Base-by-base conservation (phyloP, 2,888 invertebrate genomes). In the Mylabris sibirica region DNA sequence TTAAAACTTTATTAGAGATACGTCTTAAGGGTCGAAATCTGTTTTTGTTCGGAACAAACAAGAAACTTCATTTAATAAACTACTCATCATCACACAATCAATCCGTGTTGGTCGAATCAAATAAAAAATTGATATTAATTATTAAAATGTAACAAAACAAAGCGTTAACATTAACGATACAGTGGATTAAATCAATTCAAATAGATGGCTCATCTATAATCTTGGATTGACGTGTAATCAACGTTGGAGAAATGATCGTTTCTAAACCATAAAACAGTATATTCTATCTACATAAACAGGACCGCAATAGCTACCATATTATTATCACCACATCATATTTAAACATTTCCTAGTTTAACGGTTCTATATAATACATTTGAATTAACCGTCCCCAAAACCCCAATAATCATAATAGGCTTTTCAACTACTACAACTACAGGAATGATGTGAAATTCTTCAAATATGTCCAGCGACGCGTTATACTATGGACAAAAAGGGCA, bases 1-100 rank as follows among this genome's bases (percentile, higher is more conserved):
- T 57, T 68, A 67, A n/a, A 77, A 79, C 73, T 79, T 79, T 73
- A 75, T 20, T 20, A 49, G 0, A 49, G 49, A 49, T 49, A 20
- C 49, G 49, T 49, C 49, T 49, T 49, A 49, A 49, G 49, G 49
- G 49, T 20, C 20, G 20, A 49, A 49, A 49, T 49, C 49, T 49
- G 49, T 22, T 49, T 49, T 49, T 49, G 49, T 49, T 11, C 3
- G 20, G 20, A 49, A 49, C 49, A 20, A 49, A 20, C 49, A 49
- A 49, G 49, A 44, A 49, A 49, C 49, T 49, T n/a, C 9, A 22
- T 20, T 49, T 11, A 8, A 49, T 5, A 6, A 20, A 8, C 20
- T 20, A 44, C 5, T 17, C 5, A 38, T 9, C 35, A 14, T 12
- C 38, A 2, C 14, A 38, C 12, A 11, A 38, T 38, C 41, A n/a